A percentile compares a stretch with the other conserved stretches of the same genome.
Evolutionary conservation across 2,888 invertebrate genomes (phyloP).

Genomic region (Cataglyphis livida): DNA sequence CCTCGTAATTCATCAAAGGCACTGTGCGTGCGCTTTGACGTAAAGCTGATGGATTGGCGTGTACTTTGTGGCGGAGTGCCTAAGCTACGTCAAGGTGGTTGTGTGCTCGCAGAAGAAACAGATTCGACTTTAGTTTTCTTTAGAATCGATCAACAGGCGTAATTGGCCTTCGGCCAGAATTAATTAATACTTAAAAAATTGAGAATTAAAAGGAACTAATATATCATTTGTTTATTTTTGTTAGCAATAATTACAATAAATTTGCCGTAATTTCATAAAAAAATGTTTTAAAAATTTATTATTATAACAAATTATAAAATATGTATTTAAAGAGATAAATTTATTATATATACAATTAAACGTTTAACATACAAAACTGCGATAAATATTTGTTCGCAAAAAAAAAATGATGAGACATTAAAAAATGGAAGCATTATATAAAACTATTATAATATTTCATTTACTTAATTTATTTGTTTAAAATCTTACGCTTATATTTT

Average conservation of each 20-base stretch:
- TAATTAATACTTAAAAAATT: background rate
- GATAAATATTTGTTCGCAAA: background rate
- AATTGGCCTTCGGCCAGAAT: constrained; percentile 27
- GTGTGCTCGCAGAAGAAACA: background rate
- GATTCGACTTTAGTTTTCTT: constrained; percentile 33
- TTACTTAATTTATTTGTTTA: background rate
- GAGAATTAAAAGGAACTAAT: constrained; percentile 17
- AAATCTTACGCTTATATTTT: constrained; percentile 20
- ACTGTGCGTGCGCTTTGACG: constrained; percentile 40
- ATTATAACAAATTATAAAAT: background rate
- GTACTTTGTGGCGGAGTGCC: constrained; percentile 32
- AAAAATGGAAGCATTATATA: background rate
- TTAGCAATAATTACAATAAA: constrained; percentile 40
- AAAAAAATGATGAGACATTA: background rate
- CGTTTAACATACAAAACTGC: background rate
- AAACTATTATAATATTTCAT: background rate
- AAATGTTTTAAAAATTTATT: background rate
- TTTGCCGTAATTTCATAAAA: background rate
- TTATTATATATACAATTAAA: background rate
- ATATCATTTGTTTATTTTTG: background rate
- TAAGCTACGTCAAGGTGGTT: constrained; percentile 5
- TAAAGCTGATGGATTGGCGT: constrained; percentile 54
- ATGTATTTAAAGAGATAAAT: background rate
- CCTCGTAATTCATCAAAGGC: constrained; percentile 57
- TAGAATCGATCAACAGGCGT: background rate